Evolutionary conservation across 2,888 invertebrate genomes (phyloP).

Genomic region (Trisateles emortualis): DNA sequence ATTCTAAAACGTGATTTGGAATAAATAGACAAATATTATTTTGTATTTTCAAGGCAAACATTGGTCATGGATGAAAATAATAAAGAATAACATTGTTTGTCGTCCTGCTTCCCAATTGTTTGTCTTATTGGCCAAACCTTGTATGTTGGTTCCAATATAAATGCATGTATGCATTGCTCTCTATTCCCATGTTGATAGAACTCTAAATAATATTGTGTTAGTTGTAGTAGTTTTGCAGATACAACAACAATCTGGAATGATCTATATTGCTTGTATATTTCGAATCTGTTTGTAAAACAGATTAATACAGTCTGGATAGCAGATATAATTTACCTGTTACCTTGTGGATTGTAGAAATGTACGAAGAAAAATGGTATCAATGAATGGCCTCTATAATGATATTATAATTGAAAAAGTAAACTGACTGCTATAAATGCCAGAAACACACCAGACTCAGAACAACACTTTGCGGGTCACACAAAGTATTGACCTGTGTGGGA

Average conservation of each 20-base stretch:
- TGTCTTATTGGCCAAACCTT: conserved; percentile 3
- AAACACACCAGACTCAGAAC: no score
- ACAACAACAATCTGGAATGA: background rate
- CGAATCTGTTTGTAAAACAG: no score
- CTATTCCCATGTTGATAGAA: background rate
- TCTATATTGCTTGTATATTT: background rate
- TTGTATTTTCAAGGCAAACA: background rate
- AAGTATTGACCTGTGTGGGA: no score
- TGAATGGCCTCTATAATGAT: no score
- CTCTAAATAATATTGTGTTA: background rate
- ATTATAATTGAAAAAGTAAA: no score
- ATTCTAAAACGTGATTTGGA: background rate
- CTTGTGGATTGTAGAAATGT: no score
- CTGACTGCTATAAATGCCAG: no score
- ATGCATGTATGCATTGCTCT: conserved; percentile 4
- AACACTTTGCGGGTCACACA: no score
- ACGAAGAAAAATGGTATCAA: no score
- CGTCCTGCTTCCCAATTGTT: background rate
- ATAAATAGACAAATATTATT: background rate
- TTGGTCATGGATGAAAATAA: background rate
- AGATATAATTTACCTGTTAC: no score
- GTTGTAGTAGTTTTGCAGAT: conserved; percentile 1
- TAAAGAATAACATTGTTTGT: background rate
- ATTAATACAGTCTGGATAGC: no score
- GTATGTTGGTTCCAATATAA: background rate